Evolutionary conservation across 2,113 vertebrate genomes (phyloP), one percentile per base, ranked within the genome.

Genomic region (Pterocles orientalis): DNA sequence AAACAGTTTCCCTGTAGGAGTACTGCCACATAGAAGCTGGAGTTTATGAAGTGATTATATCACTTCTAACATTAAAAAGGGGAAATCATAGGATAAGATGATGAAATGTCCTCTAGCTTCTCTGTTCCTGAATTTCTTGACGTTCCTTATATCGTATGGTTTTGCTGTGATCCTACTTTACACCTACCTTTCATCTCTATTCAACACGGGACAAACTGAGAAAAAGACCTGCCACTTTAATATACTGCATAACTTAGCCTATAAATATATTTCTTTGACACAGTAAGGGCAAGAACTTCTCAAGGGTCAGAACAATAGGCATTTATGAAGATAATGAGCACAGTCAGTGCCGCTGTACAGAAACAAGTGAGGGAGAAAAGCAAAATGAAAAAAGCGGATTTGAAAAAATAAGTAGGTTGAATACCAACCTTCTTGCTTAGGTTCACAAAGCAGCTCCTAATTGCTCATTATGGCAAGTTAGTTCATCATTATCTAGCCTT

Each of bases 251-350:
- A 80, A 94, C 71, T 91, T 91, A 90, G 50, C 13, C 45, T 69
- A 85, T 71, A 72, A 95, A 90, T 72, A 73, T 18, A 88, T 72
- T 96, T 85, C 15, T 80, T 73, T 69, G 75, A 82, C 43, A 57
- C 15, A 47, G 58, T 41, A 88, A 88, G 36, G 62, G 66, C 36
- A 85, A 86, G 41, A 93, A 89, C 33, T 79, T 90, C 70, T 91
- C 62, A 50, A 90, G 50, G 58, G n/a, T 72, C 71, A 80, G 23
- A 82, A 77, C 48, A 87, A 78, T 14, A 95, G 39, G 20, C 33
- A 50, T 79, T 94, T 82, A 71, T 86, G 84, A 76, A 92, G 73
- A 95, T 89, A 96, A 94, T 86, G 88, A 96, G 86, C 56, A 81
- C 58, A 91, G 34, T 72, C 72, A 66, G 45, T 34, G 18, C 31